A percentile compares a stretch with the other conserved stretches of the same genome.
These are phyloP conservation scores for Epinephelus awoara DNA, from an alignment of 2,797 vertebrate species.

Conservation along the genomic window DNA sequence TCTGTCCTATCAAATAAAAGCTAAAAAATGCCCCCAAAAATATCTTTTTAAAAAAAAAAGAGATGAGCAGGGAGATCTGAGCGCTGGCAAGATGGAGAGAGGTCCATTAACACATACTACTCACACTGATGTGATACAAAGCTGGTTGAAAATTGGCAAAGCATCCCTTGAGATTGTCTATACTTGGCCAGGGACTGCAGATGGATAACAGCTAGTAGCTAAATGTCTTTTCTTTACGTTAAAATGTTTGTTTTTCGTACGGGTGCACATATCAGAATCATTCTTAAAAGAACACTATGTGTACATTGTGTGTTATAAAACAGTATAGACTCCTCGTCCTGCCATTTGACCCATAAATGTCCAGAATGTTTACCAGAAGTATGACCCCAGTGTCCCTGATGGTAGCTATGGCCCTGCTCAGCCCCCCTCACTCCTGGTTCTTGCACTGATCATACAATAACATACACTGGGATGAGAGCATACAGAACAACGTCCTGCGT, in stretches of 20 bases:
- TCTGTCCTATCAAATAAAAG: too few species aligned
- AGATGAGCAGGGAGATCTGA: too few species aligned
- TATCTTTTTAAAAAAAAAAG: too few species aligned
- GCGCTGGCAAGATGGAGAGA: too few species aligned
- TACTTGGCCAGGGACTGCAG: background rate
- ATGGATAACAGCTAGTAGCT: background rate
- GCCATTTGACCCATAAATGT: background rate
- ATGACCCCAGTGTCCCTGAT: background rate
- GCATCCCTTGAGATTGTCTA: background rate
- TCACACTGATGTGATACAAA: too few species aligned
- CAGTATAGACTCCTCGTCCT: background rate
- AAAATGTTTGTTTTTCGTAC: background rate
- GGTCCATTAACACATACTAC: too few species aligned
- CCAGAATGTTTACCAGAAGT: background rate
- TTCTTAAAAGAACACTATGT: background rate
- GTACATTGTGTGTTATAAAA: background rate
- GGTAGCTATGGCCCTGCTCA: background rate
- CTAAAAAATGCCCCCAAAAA: too few species aligned
- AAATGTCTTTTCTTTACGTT: background rate
- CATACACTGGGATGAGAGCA: slow-evolving; percentile 15
- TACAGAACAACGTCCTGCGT: slow-evolving; percentile 28
- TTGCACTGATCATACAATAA: slow-evolving; percentile 20
- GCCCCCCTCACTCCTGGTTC: background rate
- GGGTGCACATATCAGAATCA: background rate
- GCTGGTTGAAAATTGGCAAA: too few species aligned